Evolutionary conservation across 1,140 invertebrate genomes (phyloP).

Genomic region (Subanguina moxae): DNA sequence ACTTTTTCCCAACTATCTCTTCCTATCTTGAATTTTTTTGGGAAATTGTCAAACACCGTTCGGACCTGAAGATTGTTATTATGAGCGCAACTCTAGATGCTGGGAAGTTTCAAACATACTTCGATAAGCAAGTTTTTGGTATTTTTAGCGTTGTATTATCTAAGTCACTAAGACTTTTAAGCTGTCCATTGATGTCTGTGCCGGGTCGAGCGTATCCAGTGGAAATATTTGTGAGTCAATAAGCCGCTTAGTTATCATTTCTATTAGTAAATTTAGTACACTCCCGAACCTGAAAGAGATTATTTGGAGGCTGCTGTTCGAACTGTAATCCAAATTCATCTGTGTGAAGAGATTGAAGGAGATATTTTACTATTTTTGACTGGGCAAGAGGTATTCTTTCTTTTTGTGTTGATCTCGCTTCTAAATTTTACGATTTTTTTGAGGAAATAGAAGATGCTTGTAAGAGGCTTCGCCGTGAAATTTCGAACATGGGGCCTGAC

Average conservation of each 20-base stretch:
- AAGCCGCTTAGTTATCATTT: conserved; percentile 22
- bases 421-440: conserved; percentile 46
- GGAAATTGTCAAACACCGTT: conserved; percentile 87
- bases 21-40: conserved; percentile 71
- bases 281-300: conserved; percentile 93
- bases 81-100: conserved; percentile 99
- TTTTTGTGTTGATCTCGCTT: not conserved
- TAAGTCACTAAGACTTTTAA: conserved; percentile 51
- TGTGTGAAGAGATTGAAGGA: conserved; percentile 90
- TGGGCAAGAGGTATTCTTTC: conserved; percentile 69
- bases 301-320: conserved; percentile 97
- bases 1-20: conserved; percentile 20
- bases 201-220: conserved; percentile 92
- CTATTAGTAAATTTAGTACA: conserved; percentile 67
- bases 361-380: conserved; percentile 93
- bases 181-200: conserved; percentile 95
- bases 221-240: conserved; percentile 75
- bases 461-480: conserved; percentile 90
- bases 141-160: no score
- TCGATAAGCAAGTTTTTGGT: conserved; percentile 65
- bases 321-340: conserved; percentile 94
- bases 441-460: conserved; percentile 98
- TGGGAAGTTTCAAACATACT: conserved; percentile 76
- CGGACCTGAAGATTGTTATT: conserved; percentile 91
- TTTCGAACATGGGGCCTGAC: conserved; percentile 91